Evolutionary conservation across 2,888 invertebrate genomes (phyloP).

Genomic region (Apomyelois bistriatella): DNA sequence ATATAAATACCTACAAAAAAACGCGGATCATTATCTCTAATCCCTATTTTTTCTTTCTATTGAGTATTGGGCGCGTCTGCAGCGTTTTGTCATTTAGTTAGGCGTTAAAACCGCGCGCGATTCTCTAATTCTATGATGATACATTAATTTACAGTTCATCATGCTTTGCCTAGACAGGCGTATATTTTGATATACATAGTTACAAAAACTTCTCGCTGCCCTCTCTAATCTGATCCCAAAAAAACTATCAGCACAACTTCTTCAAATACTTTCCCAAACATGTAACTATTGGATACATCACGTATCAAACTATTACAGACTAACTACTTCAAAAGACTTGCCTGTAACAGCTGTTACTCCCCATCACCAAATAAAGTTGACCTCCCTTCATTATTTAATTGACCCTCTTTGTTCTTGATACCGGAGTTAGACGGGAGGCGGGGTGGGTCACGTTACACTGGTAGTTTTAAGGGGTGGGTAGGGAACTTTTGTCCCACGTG

Average conservation of each 20-base stretch:
- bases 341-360: slow-evolving; percentile 56
- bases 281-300: slow-evolving; percentile 36
- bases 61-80: too few species aligned
- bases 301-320: slow-evolving; percentile 50
- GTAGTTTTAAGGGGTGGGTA: slow-evolving; percentile 40
- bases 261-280: slow-evolving; percentile 12
- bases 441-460: slow-evolving; percentile 29
- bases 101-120: too few species aligned
- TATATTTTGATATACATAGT: too few species aligned
- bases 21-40: too few species aligned
- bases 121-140: too few species aligned
- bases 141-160: too few species aligned
- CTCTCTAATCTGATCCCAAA: not conserved
- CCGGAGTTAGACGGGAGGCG: slow-evolving; percentile 19
- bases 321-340: slow-evolving; percentile 60
- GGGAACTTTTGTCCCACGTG: slow-evolving; percentile 63
- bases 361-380: slow-evolving; percentile 33
- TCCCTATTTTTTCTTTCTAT: too few species aligned
- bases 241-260: slow-evolving; percentile 21
- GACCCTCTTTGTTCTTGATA: slow-evolving; percentile 15
- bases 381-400: slow-evolving; percentile 25
- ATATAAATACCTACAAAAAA: too few species aligned
- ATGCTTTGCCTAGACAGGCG: too few species aligned
- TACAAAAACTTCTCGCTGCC: too few species aligned
- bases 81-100: too few species aligned